Evolutionary conservation across 2,113 vertebrate species (phyloP).

Genomic region (Microcebus jonahi): DNA sequence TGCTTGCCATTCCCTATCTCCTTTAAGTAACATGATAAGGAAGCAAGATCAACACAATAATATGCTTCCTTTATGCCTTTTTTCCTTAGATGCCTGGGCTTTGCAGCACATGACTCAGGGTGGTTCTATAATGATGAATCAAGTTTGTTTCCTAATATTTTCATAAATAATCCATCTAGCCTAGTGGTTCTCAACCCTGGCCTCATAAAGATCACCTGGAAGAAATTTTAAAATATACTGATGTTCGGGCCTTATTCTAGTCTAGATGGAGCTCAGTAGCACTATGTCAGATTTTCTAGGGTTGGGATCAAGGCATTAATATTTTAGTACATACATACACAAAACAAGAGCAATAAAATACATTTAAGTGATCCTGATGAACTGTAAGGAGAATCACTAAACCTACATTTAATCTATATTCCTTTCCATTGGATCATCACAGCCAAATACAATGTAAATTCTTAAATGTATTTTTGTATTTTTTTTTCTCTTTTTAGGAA

Average conservation of each 20-base stretch:
- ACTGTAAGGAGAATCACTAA: not conserved
- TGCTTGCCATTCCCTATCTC: not conserved
- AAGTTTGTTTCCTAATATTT: not conserved
- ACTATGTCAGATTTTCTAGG: not conserved
- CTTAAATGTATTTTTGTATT: slow-evolving; percentile 10
- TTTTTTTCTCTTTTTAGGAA: not conserved
- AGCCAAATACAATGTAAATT: not conserved
- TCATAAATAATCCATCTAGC: not conserved
- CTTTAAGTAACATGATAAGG: not conserved
- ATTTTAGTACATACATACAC: not conserved
- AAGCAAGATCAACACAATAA: not conserved
- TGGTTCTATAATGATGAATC: not conserved
- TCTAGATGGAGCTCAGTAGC: not conserved
- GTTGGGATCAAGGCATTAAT: not conserved
- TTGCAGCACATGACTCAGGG: not conserved
- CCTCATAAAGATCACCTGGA: not conserved
- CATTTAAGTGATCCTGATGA: not conserved
- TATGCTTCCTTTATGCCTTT: not conserved
- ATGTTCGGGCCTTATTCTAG: not conserved
- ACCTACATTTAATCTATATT: not conserved
- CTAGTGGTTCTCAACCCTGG: not conserved
- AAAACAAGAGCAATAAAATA: not conserved
- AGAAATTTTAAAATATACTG: not conserved
- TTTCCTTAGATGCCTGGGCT: not conserved
- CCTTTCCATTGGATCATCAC: not conserved